Conservation (phyloP, 2,113 vertebrate genomes). For the Nothoprocta pentlandii region DNA sequence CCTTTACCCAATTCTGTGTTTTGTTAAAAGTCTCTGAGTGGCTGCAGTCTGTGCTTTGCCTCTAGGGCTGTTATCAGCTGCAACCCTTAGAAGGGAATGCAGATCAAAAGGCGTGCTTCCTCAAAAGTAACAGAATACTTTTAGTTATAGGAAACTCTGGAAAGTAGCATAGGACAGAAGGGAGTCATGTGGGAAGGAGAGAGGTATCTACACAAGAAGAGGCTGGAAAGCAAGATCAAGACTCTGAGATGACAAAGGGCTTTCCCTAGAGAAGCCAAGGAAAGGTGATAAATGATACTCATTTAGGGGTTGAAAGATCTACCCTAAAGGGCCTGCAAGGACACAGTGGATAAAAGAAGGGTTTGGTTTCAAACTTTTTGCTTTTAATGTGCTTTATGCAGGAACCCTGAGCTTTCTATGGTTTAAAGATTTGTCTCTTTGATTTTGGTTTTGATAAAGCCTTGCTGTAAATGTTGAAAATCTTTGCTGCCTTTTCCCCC, state of each 20-base stretch:
- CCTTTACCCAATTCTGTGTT: rapidly evolving
- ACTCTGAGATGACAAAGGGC: neutral
- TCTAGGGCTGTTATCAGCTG: neutral
- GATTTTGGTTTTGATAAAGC: neutral
- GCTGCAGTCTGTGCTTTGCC: neutral
- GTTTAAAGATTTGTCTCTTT: neutral
- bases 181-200: neutral
- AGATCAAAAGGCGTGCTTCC: neutral
- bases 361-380: neutral
- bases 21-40: neutral
- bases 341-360: neutral
- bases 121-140: neutral
- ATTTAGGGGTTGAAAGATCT: neutral
- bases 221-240: neutral
- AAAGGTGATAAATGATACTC: neutral
- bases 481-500: neutral
- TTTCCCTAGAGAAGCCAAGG: neutral
- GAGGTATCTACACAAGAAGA: rapidly evolving
- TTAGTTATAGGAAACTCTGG: neutral
- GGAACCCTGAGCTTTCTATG: neutral
- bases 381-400: neutral
- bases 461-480: neutral
- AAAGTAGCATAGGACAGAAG: neutral
- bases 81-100: neutral
- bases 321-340: neutral